These are phyloP conservation scores for Macrochelys suwanniensis DNA, from an alignment of 2,797 vertebrate genomes.

Conservation along the genomic window DNA sequence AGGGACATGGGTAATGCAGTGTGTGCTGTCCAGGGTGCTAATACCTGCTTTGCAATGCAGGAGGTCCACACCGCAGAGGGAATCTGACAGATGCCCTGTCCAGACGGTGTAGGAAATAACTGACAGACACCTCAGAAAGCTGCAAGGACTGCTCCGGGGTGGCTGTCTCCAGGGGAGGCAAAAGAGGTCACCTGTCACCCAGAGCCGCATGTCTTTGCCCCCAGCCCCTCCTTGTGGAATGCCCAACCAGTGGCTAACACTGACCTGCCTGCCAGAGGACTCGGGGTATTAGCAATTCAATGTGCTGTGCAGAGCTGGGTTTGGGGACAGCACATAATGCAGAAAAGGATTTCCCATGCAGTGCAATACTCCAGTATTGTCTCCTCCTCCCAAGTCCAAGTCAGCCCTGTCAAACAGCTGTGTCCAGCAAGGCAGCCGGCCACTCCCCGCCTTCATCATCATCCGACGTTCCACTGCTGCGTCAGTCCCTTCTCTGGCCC, in stretches of 20 bases:
- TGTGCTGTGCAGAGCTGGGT: not conserved
- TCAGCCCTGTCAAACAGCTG: too few species aligned
- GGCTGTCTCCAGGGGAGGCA: too few species aligned
- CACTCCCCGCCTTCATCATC: not conserved
- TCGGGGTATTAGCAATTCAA: too few species aligned
- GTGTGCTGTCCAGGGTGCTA: not conserved
- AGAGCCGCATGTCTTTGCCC: too few species aligned
- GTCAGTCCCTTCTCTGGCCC: not conserved
- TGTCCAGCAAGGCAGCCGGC: not conserved
- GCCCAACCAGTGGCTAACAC: too few species aligned
- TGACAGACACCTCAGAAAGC: not conserved
- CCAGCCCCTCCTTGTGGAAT: too few species aligned
- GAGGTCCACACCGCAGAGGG: not conserved
- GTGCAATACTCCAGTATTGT: accelerated
- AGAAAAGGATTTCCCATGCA: accelerated
- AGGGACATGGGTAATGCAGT: not conserved
- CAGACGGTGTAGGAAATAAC: not conserved
- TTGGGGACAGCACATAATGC: accelerated
- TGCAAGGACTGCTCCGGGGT: not conserved
- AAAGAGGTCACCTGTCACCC: too few species aligned
- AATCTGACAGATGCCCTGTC: not conserved
- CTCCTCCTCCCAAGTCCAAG: too few species aligned
- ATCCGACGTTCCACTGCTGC: not conserved
- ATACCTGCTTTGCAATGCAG: not conserved
- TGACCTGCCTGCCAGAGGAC: too few species aligned